Base-by-base conservation (phyloP, 2,797 vertebrate genomes). In the Danio albolineatus region DNA sequence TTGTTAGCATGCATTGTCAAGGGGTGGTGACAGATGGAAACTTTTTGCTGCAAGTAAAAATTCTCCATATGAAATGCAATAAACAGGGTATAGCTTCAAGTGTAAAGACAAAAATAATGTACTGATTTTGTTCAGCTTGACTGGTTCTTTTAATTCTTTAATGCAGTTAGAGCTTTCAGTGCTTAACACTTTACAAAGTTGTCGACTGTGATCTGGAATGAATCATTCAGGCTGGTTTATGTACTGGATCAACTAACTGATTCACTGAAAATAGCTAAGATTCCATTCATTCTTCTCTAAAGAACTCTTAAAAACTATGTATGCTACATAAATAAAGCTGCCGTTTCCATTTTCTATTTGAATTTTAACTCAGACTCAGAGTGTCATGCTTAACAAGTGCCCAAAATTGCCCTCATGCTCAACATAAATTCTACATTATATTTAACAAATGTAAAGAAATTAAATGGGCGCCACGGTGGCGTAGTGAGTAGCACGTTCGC, bases 21-120 rank as follows among this genome's bases (percentile, higher is more conserved):
- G 38, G 49, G 17, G 38, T 38, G 60, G 17, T 21, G 74, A 56
- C 74, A 76, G 61, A 64, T 76, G 61, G 73, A 9, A 54, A 54
- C 60, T 76, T 64, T 76, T 51, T n/a, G 49, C 49, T 44, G 19
- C 13, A 39, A 65, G 12, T 28, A 65, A 21, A 54, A 64, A 43
- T 64, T 54, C 28, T 16, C 7, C 64, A 28, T 66, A 10, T 21
- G 51, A 74, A 36, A 41, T 13, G 16, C 16, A 49, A 13, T 48
- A 38, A 59, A 62, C 7, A 16, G 28, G 28, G 28, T 28, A 28
- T n/a, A n/a, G 16, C 48, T 54, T 41, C n/a, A 13, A 56, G 10
- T 13, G 60, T 21, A 49, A 8, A 16, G 8, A n/a, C 8, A 10
- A 13, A n/a, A 7, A 10, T 75, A 16, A 12, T 16, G 56, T 4